A percentile compares a stretch with the other conserved stretches of the same genome.
phyloP scores from a whole-genome alignment of 2,888 invertebrate species.

The Brenthis daphne region DNA sequence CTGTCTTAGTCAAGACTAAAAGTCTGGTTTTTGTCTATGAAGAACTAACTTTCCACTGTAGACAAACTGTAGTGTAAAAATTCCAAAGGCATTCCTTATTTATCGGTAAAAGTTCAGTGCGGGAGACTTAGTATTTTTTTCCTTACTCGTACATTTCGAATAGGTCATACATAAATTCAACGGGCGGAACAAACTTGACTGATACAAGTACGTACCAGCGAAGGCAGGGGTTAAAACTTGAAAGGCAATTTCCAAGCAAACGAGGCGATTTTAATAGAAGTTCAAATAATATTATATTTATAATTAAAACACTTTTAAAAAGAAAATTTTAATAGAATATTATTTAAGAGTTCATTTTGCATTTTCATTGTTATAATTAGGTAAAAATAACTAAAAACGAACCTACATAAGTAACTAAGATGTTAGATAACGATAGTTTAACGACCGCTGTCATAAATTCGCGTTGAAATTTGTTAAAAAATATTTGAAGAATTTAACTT shows the following conservation, averaged over 20 bases:
- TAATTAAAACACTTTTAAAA: slow-evolving; percentile 3
- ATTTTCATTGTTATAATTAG: not conserved
- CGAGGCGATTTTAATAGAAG: slow-evolving; percentile 2
- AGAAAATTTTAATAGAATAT: slow-evolving; percentile 2
- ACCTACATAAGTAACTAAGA: not conserved
- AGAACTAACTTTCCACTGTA: slow-evolving; percentile 6
- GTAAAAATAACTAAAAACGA: no score
- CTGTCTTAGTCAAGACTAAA: no score
- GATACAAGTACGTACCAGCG: slow-evolving; percentile 35
- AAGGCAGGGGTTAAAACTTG: slow-evolving; percentile 25
- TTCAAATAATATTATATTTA: slow-evolving; percentile 17
- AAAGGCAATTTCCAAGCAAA: slow-evolving; percentile 14
- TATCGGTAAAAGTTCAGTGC: slow-evolving; percentile 33
- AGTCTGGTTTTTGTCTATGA: not conserved
- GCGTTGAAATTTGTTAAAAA: not conserved
- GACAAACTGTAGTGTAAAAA: slow-evolving; percentile 29
- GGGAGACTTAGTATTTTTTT: slow-evolving; percentile 35
- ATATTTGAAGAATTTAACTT: not conserved
- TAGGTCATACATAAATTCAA: slow-evolving; percentile 44
- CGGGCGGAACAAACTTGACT: slow-evolving; percentile 38
- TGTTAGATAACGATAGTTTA: slow-evolving; percentile 9
- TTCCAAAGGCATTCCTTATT: slow-evolving; percentile 33
- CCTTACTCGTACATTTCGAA: slow-evolving; percentile 36
- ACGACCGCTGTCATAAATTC: slow-evolving; percentile 3
- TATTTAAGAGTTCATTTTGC: slow-evolving; percentile 8